Evolutionary conservation across 2,888 invertebrate genomes (phyloP).

Genomic region (Amitus sp.): DNA sequence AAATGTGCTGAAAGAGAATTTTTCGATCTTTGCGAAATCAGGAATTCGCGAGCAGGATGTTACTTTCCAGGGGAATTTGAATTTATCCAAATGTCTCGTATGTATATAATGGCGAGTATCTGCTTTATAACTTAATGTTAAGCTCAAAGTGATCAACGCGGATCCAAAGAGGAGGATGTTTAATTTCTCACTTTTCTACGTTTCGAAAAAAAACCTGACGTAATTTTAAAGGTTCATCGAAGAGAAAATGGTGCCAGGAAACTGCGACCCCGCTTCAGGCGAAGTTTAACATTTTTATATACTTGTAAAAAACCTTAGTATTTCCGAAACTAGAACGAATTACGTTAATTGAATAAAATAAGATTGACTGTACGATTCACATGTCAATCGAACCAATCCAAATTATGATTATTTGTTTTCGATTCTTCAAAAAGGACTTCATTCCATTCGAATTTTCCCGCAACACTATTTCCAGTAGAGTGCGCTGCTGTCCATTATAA

Average conservation of each 20-base stretch:
- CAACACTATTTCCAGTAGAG: no score
- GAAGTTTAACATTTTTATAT: slow-evolving; percentile 39
- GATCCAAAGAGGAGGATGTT: slow-evolving; percentile 33
- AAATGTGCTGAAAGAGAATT: no score
- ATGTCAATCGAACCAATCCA: not conserved
- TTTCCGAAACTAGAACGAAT: slow-evolving; percentile 31
- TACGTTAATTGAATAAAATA: slow-evolving; percentile 40
- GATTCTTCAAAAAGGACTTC: no score
- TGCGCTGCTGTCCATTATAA: no score
- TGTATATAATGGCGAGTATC: slow-evolving; percentile 32
- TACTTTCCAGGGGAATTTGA: not conserved
- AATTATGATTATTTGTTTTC: slow-evolving; percentile 2
- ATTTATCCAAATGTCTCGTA: slow-evolving; percentile 7
- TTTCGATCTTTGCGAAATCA: not conserved
- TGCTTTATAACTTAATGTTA: slow-evolving; percentile 33
- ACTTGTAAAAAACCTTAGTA: slow-evolving; percentile 36
- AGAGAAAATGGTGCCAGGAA: slow-evolving; percentile 29
- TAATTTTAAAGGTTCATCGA: slow-evolving; percentile 26
- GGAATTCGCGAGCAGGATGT: not conserved
- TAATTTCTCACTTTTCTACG: slow-evolving; percentile 41
- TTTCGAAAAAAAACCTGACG: slow-evolving; percentile 22
- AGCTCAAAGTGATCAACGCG: slow-evolving; percentile 36
- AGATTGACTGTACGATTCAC: slow-evolving; percentile 27
- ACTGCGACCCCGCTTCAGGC: slow-evolving; percentile 15
- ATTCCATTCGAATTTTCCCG: no score